Evolutionary conservation across 37 sponge, comb jelly and placozoan species (phyloP).

Genomic region (Halichondria panicea): DNA sequence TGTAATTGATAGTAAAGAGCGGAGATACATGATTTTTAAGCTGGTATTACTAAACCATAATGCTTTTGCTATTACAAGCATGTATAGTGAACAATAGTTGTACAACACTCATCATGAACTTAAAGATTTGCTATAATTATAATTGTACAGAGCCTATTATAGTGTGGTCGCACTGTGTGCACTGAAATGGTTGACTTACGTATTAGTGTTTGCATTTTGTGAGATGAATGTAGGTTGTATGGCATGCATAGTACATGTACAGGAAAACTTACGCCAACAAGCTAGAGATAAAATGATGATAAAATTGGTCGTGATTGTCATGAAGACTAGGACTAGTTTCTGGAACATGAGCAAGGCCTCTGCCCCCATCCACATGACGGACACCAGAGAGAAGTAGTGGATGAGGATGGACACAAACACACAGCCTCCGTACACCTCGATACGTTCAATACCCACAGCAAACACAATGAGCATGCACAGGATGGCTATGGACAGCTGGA

Average conservation of each 20-base stretch:
- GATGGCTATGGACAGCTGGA: constrained; percentile 45
- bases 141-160: too few species aligned
- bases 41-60: too few species aligned
- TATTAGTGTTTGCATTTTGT: too few species aligned
- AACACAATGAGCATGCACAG: constrained; percentile 48
- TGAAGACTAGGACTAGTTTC: constrained; percentile 58
- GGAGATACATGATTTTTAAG: too few species aligned
- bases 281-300: constrained; percentile 22
- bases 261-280: constrained; percentile 53
- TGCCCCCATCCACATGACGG: constrained; percentile 61
- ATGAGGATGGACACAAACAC: constrained; percentile 37
- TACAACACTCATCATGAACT: too few species aligned
- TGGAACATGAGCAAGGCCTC: constrained; percentile 56
- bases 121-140: too few species aligned
- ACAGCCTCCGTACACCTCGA: constrained; percentile 32
- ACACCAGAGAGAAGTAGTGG: constrained; percentile 60
- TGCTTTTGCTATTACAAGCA: too few species aligned
- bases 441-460: constrained; percentile 49
- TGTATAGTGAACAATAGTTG: too few species aligned
- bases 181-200: too few species aligned
- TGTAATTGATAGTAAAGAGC: too few species aligned
- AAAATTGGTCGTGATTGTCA: constrained; percentile 14
- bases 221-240: too few species aligned
- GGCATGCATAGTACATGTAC: background rate
- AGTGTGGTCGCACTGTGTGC: too few species aligned